Base-by-base conservation (phyloP, 2,888 invertebrate genomes). In the Hymenopus coronatus region DNA sequence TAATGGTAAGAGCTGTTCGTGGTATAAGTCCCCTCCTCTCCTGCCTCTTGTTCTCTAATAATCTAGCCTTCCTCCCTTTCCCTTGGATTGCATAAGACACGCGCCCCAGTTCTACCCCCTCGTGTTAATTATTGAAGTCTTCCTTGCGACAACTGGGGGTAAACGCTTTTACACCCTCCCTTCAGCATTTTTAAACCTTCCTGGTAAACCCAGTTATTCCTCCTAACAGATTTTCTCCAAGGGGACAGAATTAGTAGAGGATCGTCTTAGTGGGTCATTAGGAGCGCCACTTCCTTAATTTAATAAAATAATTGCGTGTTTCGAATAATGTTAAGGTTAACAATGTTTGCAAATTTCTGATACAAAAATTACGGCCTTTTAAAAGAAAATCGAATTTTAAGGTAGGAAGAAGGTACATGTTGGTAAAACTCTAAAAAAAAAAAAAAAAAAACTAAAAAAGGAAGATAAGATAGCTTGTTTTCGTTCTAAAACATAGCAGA, bases 1-100 rank as follows among this genome's bases (percentile, higher is more conserved):
- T 86, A 86, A 86, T 81, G 86, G 54, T 86, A 54, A 12, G 85
- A 85, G 70, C 28, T 86, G 86, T 81, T 86, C 70, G 86, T 30
- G 86, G 86, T 28, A 28, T 15, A 54, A n/a, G 28, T 70, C 54
- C 85, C 85, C 25, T 85, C 85, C n/a, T n/a, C 85, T n/a, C 40
- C 46, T 27, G 85, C 27, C 54, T 70, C 54, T 85, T 85, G 85
- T 46, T 85, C 46, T 46, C 28, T 28, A 28, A 85, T 27, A 85
- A 85, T 85, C 85, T 46, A 46, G 46, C 27, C 85, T 27, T 40
- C 85, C 46, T 40, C 84, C 33, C 40, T 84, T 15, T 85, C 46
- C 85, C 54, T 70, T 70, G 54, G 54, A 70, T 70, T 70, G 54
- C 54, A 70, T 70, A 70, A 70, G 54, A 70, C 40, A 40, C 54